These are phyloP conservation scores for Malurus melanocephalus DNA, from an alignment of 2,113 vertebrate species.

Conservation along the genomic window DNA sequence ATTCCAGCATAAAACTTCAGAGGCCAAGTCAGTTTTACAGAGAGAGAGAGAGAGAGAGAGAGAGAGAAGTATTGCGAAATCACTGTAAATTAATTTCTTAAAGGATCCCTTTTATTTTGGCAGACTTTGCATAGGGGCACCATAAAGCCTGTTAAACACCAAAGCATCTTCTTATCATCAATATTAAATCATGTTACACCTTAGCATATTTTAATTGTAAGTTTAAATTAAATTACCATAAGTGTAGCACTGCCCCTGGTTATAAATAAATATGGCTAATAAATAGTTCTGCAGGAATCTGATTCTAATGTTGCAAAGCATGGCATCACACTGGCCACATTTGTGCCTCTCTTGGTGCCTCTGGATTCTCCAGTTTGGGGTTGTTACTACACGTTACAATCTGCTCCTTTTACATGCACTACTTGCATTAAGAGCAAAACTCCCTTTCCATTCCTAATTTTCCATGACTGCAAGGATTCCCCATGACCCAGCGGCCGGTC, in stretches of 20 bases:
- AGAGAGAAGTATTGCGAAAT: neutral
- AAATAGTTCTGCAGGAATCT: neutral
- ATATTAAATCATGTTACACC: neutral
- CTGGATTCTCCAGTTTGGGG: neutral
- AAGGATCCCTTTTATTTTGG: neutral
- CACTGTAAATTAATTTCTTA: neutral
- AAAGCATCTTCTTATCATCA: neutral
- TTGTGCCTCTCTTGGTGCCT: neutral
- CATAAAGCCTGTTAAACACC: neutral
- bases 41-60: neutral
- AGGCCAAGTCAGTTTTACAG: slow-evolving; percentile 10
- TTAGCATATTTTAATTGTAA: neutral
- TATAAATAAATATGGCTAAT: neutral
- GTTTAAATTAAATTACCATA: neutral
- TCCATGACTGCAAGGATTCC: accelerated
- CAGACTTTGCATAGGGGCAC: neutral
- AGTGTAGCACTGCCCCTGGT: neutral
- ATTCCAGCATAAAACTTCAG: neutral
- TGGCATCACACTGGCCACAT: neutral
- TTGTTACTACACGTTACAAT: accelerated
- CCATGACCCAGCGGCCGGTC: accelerated
- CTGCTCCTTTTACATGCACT: neutral
- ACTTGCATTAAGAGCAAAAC: neutral
- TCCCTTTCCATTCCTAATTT: neutral
- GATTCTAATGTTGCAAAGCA: neutral